Evolutionary conservation across 2,888 invertebrate species (phyloP).

Genomic region (Melanostoma mellinum): DNA sequence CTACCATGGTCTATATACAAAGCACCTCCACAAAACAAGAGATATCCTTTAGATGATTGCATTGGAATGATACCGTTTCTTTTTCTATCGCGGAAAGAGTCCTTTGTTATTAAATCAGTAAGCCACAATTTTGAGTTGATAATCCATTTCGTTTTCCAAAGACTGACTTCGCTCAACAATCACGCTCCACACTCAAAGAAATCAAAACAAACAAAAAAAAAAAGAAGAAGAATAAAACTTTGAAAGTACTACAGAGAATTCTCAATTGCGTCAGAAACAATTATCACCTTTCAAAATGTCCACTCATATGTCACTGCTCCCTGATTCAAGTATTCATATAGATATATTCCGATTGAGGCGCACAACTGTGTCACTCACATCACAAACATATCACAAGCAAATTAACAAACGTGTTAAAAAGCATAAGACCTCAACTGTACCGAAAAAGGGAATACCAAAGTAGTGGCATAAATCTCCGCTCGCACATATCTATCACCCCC

Average conservation of each 20-base stretch:
- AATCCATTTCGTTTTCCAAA: no score
- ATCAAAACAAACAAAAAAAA: no score
- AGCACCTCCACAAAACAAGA: no score
- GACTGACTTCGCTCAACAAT: no score
- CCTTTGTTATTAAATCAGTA: no score
- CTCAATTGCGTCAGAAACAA: slow-evolving; percentile 43
- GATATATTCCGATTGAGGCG: slow-evolving; percentile 45
- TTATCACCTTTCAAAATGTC: slow-evolving; percentile 47
- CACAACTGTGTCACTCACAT: slow-evolving; percentile 59
- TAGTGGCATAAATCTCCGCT: slow-evolving; percentile 36
- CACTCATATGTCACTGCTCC: slow-evolving; percentile 15
- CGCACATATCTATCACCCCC: background rate
- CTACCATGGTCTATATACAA: no score
- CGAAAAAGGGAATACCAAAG: slow-evolving; percentile 56
- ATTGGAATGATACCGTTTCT: no score
- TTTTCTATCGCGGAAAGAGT: no score
- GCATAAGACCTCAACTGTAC: slow-evolving; percentile 44
- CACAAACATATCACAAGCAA: slow-evolving; percentile 35
- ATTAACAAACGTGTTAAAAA: slow-evolving; percentile 53
- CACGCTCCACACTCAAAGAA: no score
- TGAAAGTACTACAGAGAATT: background rate
- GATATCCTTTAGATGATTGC: no score
- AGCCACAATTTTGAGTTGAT: no score
- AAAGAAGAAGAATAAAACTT: no score
- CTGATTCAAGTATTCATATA: slow-evolving; percentile 6